These are phyloP conservation scores for Coreius guichenoti DNA, from an alignment of 2,797 vertebrate genomes.

Conservation along the genomic window DNA sequence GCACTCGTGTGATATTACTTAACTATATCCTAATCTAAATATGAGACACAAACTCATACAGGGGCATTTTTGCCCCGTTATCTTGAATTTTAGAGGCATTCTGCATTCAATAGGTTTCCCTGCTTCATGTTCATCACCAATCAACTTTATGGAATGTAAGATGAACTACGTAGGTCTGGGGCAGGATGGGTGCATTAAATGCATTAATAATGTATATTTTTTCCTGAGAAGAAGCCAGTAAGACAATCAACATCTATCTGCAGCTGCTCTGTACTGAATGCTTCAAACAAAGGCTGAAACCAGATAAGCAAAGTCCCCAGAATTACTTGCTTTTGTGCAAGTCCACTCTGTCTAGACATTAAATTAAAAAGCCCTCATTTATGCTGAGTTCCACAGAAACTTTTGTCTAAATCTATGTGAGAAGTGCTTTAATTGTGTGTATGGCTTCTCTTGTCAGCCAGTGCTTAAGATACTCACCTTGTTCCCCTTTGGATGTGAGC, in stretches of 20 bases:
- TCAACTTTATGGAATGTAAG: no score
- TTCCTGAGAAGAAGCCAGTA: constrained; percentile 76
- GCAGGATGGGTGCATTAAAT: no score
- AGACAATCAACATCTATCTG: constrained; percentile 78
- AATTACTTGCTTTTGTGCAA: constrained; percentile 16
- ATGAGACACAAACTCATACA: no score
- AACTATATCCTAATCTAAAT: no score
- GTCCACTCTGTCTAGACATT: background rate
- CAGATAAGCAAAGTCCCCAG: background rate
- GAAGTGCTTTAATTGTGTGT: background rate
- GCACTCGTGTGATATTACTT: no score
- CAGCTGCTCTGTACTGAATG: constrained; percentile 51
- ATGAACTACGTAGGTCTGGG: no score
- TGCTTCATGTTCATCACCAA: no score
- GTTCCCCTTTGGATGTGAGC: background rate
- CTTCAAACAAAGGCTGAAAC: constrained; percentile 37
- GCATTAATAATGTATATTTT: no score
- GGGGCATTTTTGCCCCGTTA: no score
- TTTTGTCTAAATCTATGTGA: background rate
- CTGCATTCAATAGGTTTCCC: no score
- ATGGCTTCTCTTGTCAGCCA: background rate
- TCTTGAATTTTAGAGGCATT: no score
- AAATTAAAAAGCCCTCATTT: background rate
- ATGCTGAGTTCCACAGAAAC: constrained; percentile 12
- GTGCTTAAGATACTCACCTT: background rate